Evolutionary conservation across 1,140 invertebrate genomes (phyloP), one percentile per base, ranked within the genome.

Genomic region (Zaprionus davidi): DNA sequence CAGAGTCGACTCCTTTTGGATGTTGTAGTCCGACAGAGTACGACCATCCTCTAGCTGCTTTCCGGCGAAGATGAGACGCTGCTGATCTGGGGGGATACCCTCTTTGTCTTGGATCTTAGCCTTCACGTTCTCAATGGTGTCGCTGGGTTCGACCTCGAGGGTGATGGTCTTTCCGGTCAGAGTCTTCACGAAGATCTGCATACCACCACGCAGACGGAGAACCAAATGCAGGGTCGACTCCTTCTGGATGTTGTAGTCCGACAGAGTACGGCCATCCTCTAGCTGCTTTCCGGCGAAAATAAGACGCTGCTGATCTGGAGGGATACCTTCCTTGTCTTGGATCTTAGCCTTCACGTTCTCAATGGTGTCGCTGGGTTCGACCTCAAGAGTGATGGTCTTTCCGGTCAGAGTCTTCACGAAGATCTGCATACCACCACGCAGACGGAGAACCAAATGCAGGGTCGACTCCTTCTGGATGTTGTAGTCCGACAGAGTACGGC

Each of bases 181-280:
- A 69, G 96, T 97, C 92, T 97, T 97, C 3, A 97, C 96, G 91
- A 83, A 83, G 63, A 82, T 82, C 15, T 96, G 97, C 97, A 99
- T 99, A 94, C 97, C 96, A 95, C 97, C 95, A 94, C 97, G 94
- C 51, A 97, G 94, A 93, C 97, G 95, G 6, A 97, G 94, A 11
- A 98, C 97, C 90, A 98, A 94, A 92, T 98, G 97, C 55, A 98
- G 94, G 5, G 98, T 99, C 3, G 97, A 98, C 93, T 98, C 98
- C 92, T 97, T 97, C 90, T 97, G 96, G 82, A 98, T 97, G 87
- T 97, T 97, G 92, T 97, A 97, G 91, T 97, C 96, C 2, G 95
- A 96, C 5, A 97, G 93, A 17, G 96, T 96, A 53, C 96, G 94
- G 15, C 96, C 96, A 95, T 97, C 96, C 92, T 97, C 96, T 68